A percentile compares a stretch with the other conserved stretches of the same genome.
These are phyloP conservation scores for Tenthredo scrophulariae DNA, from an alignment of 2,888 invertebrate genomes.

Conservation along the genomic window DNA sequence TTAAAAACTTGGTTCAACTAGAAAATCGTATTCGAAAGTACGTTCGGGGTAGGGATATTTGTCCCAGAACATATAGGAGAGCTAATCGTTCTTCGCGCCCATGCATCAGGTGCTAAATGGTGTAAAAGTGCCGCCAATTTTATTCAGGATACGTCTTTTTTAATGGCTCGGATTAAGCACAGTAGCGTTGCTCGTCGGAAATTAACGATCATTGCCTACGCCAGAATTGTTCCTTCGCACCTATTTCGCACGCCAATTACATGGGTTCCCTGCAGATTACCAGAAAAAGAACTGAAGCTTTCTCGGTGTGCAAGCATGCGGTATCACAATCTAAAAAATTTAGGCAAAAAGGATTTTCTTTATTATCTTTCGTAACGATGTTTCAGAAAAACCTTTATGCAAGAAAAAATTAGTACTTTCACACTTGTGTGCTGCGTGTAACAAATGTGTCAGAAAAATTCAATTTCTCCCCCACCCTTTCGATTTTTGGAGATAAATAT, in stretches of 20 bases:
- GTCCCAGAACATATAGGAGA: constrained; percentile 43
- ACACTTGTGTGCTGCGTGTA: not conserved
- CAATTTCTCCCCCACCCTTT: not conserved
- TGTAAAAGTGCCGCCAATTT: constrained; percentile 54
- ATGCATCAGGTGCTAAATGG: constrained; percentile 54
- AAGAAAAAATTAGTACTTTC: not conserved
- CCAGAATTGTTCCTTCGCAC: constrained; percentile 30
- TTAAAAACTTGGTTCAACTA: constrained; percentile 29
- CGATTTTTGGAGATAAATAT: not conserved
- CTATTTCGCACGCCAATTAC: not conserved
- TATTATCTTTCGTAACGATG: not conserved
- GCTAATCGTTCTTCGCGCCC: constrained; percentile 53
- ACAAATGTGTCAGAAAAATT: not conserved
- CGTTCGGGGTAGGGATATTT: constrained; percentile 17
- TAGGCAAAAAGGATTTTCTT: not conserved
- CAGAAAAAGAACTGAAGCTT: not conserved
- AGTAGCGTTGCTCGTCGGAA: constrained; percentile 34
- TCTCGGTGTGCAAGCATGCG: not conserved
- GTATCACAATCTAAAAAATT: not conserved
- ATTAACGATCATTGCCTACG: constrained; percentile 45
- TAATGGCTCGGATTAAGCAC: constrained; percentile 51
- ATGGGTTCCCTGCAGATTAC: not conserved
- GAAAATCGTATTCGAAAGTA: constrained; percentile 41
- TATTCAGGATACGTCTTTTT: constrained; percentile 40
- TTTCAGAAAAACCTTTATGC: not conserved